Evolutionary conservation across 2,113 vertebrate genomes (phyloP), one percentile per base, ranked within the genome.

Genomic region (Telmatochromis sp.): DNA sequence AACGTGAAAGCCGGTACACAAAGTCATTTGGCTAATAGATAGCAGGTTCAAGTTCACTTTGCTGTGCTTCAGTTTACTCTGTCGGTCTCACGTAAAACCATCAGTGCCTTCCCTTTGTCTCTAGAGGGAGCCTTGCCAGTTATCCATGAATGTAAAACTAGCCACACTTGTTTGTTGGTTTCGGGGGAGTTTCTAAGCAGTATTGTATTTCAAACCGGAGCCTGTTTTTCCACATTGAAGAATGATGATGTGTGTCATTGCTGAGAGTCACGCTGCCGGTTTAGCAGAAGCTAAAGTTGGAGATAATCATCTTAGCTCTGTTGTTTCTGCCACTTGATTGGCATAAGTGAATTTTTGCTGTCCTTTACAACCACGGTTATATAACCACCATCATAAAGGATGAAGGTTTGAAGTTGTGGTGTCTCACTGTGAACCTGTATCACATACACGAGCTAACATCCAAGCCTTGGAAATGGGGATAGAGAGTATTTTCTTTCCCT

Each of bases 101-200:
- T 35, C 79, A 23, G 55, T 21, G 6, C 80, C 57, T 54, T 40
- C 26, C 23, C 31, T 83, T 86, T 75, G 65, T 86, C 81, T 82
- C 57, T 55, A 80, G 85, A 86, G 87, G 87, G 85, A 86, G 86
- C 89, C 89, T 33, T 58, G 75, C 40, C 92, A 88, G 9, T 54
- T 75, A 51, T 51, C 26, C 35, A 1, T 14, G 33, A 33, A 17
- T 7, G 73, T 88, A 81, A 83, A 95, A 95, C 94, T 81, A 81
- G 95, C 78, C 91, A 10, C 88, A 79, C 96, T 96, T 85, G 95
- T 96, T 96, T 93, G 82, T 90, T 82, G 89, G 95, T 96, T 96
- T 96, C 95, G 88, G 88, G 83, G 91, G 85, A 92, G 95, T 92
- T 93, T 83, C 92, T 91, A 5, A 58, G 40, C 28, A 14, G 87